A percentile compares a stretch with the other conserved stretches of the same genome.
Conservation (phyloP, 64 coral and sea anemone species). For the Pocillopora damicornis region DNA sequence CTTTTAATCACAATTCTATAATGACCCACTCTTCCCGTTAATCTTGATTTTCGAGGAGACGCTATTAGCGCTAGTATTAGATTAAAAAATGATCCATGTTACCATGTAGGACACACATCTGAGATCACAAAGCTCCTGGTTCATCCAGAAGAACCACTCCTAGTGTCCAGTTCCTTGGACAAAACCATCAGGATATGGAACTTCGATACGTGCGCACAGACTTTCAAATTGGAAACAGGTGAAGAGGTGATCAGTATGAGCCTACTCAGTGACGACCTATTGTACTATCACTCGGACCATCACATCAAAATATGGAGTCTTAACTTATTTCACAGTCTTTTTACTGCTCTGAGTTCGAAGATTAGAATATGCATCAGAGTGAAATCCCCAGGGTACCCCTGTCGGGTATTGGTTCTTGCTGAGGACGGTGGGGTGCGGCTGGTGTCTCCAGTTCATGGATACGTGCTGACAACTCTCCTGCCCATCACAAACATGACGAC, state of each 20-base stretch:
- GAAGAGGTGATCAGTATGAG: conserved; percentile 78
- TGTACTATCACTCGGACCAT: conserved; percentile 84
- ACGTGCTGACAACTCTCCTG: conserved; percentile 78
- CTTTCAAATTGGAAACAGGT: conserved; percentile 79
- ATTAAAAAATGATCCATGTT: background rate
- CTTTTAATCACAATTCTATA: too few relatives aligned
- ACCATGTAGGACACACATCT: conserved; percentile 74
- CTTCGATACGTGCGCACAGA: conserved; percentile 92
- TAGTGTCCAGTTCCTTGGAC: conserved; percentile 88
- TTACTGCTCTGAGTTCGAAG: conserved; percentile 68
- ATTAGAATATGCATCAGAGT: conserved; percentile 64
- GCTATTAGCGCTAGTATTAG: background rate
- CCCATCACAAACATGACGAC: conserved; percentile 64
- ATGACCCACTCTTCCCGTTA: too few relatives aligned
- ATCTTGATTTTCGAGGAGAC: too few relatives aligned
- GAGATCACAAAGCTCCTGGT: conserved; percentile 83
- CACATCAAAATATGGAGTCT: conserved; percentile 85
- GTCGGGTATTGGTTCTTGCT: conserved; percentile 33
- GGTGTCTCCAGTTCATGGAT: conserved; percentile 82
- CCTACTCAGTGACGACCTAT: conserved; percentile 55
- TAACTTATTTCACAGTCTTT: conserved; percentile 88
- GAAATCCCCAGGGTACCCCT: conserved; percentile 36
- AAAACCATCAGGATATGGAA: conserved; percentile 94
- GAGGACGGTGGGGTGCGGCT: conserved; percentile 56
- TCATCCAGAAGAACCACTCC: conserved; percentile 50